Percentiles rank a stretch among this genome's conserved stretches.
These are phyloP conservation scores for Luidia sarsii DNA, from an alignment of 53 echinoderm and acorn worm species.

Conservation along the genomic window DNA sequence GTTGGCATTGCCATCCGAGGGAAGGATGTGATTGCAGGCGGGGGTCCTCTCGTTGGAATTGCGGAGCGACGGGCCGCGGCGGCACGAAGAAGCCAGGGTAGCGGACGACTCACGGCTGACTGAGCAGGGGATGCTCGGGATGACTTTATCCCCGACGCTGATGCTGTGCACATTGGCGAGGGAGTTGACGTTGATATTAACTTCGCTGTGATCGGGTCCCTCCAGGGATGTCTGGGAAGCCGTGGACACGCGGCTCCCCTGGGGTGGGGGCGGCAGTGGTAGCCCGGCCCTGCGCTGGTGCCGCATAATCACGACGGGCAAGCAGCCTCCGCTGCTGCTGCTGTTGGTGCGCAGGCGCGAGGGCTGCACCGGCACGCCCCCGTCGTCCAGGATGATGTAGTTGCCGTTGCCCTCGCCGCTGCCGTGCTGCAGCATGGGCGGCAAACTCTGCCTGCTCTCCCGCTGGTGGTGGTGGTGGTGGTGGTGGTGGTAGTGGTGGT, in stretches of 20 bases:
- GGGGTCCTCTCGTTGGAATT: slow-evolving; percentile 9
- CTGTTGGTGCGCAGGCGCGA: slow-evolving; percentile 24
- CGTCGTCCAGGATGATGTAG: slow-evolving; percentile 31
- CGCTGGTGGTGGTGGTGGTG: slow-evolving; percentile 24
- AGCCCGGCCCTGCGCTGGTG: slow-evolving; percentile 20
- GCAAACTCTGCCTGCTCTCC: slow-evolving; percentile 26
- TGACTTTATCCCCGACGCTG: slow-evolving; percentile 40
- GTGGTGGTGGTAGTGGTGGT: no score
- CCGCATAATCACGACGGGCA: slow-evolving; percentile 55
- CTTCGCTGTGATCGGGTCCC: slow-evolving; percentile 43
- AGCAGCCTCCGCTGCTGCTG: slow-evolving; percentile 23
- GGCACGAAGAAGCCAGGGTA: neutral
- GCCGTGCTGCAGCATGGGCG: slow-evolving; percentile 4
- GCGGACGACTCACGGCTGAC: slow-evolving; percentile 19
- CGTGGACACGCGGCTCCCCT: slow-evolving; percentile 56
- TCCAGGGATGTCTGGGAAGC: slow-evolving; percentile 64
- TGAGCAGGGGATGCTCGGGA: slow-evolving; percentile 35
- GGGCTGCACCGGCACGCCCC: slow-evolving; percentile 10
- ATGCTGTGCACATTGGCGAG: slow-evolving; percentile 45
- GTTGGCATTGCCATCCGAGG: neutral
- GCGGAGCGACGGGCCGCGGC: neutral
- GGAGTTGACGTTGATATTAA: slow-evolving; percentile 28
- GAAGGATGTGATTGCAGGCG: slow-evolving; percentile 7
- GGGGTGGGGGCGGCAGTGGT: no score
- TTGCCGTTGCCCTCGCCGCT: slow-evolving; percentile 20